Evolutionary conservation across 2,888 invertebrate species (phyloP).

Genomic region (Rhingia rostrata): DNA sequence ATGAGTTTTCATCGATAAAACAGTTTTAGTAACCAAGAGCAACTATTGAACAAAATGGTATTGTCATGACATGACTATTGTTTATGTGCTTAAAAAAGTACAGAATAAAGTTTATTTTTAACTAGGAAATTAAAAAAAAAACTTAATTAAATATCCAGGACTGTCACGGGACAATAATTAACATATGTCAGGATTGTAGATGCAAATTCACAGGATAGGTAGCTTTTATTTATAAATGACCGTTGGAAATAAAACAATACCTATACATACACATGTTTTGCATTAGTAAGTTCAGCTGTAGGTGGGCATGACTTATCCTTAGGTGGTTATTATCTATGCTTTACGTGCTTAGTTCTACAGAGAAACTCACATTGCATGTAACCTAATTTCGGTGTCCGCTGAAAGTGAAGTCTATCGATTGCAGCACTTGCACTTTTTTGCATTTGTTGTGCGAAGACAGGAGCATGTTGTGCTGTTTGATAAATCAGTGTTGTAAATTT

Average conservation of each 20-base stretch:
- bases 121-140: slow-evolving; percentile 28
- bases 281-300: background rate
- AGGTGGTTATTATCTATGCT: slow-evolving; percentile 2
- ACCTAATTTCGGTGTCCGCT: slow-evolving; percentile 41
- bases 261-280: background rate
- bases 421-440: slow-evolving; percentile 49
- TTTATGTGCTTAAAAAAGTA: background rate
- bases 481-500: slow-evolving; percentile 47
- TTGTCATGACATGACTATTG: background rate
- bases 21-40: slow-evolving; percentile 36
- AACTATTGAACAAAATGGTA: background rate
- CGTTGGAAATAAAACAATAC: background rate
- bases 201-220: slow-evolving; percentile 45
- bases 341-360: slow-evolving; percentile 1
- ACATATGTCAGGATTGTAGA: slow-evolving; percentile 14
- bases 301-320: slow-evolving; percentile 14
- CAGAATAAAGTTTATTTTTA: slow-evolving; percentile 14
- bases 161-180: background rate
- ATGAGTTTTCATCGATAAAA: slow-evolving; percentile 37
- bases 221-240: slow-evolving; percentile 34
- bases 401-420: slow-evolving; percentile 61
- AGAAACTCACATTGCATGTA: slow-evolving; percentile 44
- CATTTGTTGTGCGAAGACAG: background rate
- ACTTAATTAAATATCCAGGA: slow-evolving; percentile 14
- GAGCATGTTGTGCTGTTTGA: slow-evolving; percentile 46